phyloP scores from a whole-genome alignment of 2,113 vertebrate species.

The Gorsachius goisagi region DNA sequence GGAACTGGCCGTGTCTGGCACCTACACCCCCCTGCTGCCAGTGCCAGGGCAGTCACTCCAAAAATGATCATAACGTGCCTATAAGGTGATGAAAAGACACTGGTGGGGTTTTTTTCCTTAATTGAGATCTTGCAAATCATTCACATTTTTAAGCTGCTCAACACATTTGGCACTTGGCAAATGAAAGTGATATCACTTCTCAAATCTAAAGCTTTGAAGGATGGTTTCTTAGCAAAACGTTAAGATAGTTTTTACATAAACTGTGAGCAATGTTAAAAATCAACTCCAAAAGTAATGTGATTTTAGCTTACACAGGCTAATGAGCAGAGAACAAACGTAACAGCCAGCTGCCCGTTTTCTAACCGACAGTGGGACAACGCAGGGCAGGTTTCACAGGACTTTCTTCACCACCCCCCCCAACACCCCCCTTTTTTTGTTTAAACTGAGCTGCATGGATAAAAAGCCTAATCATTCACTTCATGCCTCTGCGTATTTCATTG shows the following conservation, averaged over 20 bases:
- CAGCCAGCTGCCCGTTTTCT: not conserved
- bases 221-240: not conserved
- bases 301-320: not conserved
- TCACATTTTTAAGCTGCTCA: not conserved
- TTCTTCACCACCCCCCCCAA: not conserved
- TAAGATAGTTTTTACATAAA: not conserved
- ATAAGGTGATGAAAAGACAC: not conserved
- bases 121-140: not conserved
- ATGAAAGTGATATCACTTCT: not conserved
- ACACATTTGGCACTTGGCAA: not conserved
- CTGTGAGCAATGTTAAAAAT: not conserved
- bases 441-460: not conserved
- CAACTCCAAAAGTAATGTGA: not conserved
- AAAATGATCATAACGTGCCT: not conserved
- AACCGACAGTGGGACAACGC: not conserved
- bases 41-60: rapidly evolving
- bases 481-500: not conserved
- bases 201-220: not conserved
- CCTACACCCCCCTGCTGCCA: not conserved
- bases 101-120: not conserved
- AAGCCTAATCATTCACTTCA: not conserved
- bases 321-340: not conserved
- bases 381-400: not conserved
- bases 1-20: not conserved
- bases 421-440: not conserved